Evolutionary conservation across 2,888 invertebrate species (phyloP), one percentile per base, ranked within the genome.

Genomic region (Tetrapedia diversipes): DNA sequence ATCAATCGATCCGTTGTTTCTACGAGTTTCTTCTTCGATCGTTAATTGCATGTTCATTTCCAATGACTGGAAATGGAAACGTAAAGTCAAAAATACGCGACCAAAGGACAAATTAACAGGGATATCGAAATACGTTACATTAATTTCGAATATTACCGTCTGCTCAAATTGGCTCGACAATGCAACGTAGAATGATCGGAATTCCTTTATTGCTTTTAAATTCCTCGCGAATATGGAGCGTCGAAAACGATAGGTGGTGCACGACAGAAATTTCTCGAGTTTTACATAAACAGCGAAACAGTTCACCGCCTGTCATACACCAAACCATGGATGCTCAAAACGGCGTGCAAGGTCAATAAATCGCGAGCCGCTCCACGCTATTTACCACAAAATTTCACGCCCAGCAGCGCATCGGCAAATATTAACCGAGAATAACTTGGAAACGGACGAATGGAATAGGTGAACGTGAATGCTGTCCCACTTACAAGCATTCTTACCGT

Each of bases 261-360:
- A n/a, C n/a, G 54, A 54, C 24, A 22, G 32, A 19, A 61, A 43
- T 24, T 39, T 22, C 22, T 67, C 43, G 51, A 51, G 68, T 68
- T 79, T 68, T 61, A 49, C 80, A 67, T 76, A 73, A 79, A 64
- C 68, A 81, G 60, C 47, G 56, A 57, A 51, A 63, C 69, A 64
- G 27, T 22, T 29, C 19, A 47, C 43, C 70, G 76, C 64, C 69
- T 79, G 76, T 59, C 67, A 76, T 82, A 70, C 60, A 70, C 75
- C 75, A 73, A 68, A 66, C 29, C 59, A 16, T 65, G 66, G 60
- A 71, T 32, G 43, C 66, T 34, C 53, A 37, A 43, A 37, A 16
- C 34, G 16, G n/a, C 37, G 32, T 34, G 32, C 64, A 66, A 67
- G 49, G 61, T 79, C 67, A 73, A 82, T 80, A 72, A 80, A 68